Conservation (phyloP, 2,113 vertebrate species). For the Lamprotornis superbus region DNA sequence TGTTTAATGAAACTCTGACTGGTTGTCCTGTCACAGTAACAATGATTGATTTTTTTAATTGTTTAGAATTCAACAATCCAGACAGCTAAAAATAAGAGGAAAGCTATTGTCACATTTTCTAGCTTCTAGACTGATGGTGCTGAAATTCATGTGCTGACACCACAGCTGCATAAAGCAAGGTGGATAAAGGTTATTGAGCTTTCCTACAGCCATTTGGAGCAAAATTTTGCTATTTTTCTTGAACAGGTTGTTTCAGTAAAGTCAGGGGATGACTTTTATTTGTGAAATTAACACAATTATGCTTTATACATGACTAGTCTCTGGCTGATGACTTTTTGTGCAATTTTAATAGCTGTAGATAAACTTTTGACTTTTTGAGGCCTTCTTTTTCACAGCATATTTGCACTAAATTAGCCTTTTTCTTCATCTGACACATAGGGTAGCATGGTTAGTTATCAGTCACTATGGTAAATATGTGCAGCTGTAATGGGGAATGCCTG, state of each 20-base stretch:
- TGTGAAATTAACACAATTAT: neutral
- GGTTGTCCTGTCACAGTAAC: neutral
- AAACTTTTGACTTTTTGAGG: neutral
- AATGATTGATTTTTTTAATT: neutral
- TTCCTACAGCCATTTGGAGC: constrained; percentile 13
- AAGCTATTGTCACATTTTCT: neutral
- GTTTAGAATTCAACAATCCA: neutral
- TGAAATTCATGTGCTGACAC: constrained; percentile 71
- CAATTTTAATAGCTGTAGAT: neutral
- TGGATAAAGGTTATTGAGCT: constrained; percentile 62
- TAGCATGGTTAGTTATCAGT: neutral
- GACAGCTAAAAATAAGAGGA: neutral
- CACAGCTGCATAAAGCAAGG: constrained; percentile 51
- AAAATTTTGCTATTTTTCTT: neutral
- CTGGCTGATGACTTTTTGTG: neutral
- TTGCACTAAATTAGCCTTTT: neutral
- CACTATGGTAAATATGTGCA: neutral
- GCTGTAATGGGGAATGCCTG: neutral
- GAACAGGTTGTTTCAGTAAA: neutral
- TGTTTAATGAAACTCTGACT: neutral
- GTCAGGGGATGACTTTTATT: neutral
- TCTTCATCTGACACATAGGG: neutral
- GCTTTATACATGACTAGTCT: neutral
- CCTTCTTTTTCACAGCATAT: neutral
- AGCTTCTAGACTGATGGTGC: neutral